Conservation (phyloP, 2,888 invertebrate species). For the Eupithecia tripunctaria region DNA sequence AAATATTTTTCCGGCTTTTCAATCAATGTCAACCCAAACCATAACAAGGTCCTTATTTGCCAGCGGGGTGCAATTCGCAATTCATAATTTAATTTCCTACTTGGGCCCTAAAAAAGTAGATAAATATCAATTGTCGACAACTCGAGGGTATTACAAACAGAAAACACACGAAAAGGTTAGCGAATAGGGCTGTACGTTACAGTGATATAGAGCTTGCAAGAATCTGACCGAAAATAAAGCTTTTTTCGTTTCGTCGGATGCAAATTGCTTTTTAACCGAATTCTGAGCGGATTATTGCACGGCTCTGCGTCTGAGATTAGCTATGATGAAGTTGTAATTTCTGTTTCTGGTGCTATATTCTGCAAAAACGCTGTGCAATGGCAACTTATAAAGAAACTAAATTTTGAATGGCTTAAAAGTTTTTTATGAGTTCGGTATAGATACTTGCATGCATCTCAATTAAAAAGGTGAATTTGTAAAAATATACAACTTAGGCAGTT, state of each 20-base stretch:
- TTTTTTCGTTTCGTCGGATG: constrained; percentile 25
- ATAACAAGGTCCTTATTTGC: background rate
- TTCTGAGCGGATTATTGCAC: constrained; percentile 34
- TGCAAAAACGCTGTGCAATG: background rate
- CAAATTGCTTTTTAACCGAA: constrained; percentile 38
- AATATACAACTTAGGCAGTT: background rate
- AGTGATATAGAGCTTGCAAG: background rate
- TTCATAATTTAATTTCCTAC: background rate
- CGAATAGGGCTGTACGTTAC: background rate
- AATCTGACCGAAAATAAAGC: constrained; percentile 10
- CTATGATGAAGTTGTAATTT: background rate
- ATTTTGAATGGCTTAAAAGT: background rate
- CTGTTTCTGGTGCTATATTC: background rate
- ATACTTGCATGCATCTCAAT: background rate
- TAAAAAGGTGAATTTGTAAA: background rate
- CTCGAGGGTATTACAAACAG: background rate
- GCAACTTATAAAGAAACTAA: background rate
- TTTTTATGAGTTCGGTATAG: background rate
- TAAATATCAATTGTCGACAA: background rate
- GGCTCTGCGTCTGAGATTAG: constrained; percentile 24
- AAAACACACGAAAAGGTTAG: background rate
- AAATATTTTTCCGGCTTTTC: background rate
- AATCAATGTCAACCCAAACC: background rate
- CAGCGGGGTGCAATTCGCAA: background rate
- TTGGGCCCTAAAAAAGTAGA: background rate